These are phyloP conservation scores for Lasioglossum malachurum DNA, from an alignment of 2,888 invertebrate genomes.

Conservation along the genomic window DNA sequence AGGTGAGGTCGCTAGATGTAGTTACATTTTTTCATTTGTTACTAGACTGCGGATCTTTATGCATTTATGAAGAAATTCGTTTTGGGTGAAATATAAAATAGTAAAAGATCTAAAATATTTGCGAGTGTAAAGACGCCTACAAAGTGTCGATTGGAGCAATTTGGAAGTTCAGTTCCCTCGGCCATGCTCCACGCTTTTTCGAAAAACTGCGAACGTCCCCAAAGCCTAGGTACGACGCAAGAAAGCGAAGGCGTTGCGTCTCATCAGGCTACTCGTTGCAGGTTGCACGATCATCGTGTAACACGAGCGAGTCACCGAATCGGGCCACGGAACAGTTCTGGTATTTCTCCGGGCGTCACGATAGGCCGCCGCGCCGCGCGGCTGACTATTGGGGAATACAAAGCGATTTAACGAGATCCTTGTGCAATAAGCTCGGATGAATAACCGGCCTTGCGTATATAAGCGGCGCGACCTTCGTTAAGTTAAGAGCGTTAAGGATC, in stretches of 20 bases:
- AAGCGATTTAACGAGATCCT: constrained; percentile 73
- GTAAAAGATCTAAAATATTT: no score
- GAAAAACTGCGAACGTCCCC: no score
- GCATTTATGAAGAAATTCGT: no score
- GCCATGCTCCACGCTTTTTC: no score
- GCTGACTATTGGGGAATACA: constrained; percentile 68
- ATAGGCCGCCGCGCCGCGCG: constrained; percentile 29
- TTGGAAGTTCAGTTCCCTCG: no score
- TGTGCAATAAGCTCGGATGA: constrained; percentile 75
- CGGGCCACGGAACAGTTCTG: constrained; percentile 39
- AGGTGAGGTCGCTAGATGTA: no score
- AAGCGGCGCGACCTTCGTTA: constrained; percentile 70
- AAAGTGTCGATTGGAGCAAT: no score
- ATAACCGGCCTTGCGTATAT: constrained; percentile 73
- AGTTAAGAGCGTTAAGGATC: constrained; percentile 68
- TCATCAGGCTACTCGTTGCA: background rate
- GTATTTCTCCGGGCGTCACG: constrained; percentile 50
- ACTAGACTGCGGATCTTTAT: no score
- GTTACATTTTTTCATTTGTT: no score
- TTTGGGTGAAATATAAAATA: no score
- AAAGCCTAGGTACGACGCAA: background rate
- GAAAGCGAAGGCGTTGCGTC: background rate
- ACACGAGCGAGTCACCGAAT: constrained; percentile 14
- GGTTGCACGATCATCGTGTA: constrained; percentile 19
- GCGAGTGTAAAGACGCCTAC: no score